Conservation (phyloP, 2,888 invertebrate genomes). For the Bruchidius siliquastri region DNA sequence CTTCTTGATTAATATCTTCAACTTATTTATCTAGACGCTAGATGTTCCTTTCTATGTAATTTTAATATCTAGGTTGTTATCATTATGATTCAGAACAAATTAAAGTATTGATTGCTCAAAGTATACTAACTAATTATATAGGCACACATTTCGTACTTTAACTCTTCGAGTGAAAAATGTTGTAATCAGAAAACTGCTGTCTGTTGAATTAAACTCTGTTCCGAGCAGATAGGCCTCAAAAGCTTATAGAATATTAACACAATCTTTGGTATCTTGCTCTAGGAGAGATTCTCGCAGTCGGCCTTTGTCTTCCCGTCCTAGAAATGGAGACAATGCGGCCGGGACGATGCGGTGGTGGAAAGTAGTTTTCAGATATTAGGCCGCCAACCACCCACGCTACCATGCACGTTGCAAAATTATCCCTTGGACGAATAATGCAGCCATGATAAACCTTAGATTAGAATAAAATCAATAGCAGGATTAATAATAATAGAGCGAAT, state of each 20-base stretch:
- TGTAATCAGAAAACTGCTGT: background rate
- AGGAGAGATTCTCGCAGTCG: background rate
- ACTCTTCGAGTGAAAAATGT: background rate
- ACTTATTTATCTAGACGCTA: too few species aligned
- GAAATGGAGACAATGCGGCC: background rate
- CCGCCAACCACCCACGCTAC: background rate
- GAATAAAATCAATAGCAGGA: too few species aligned
- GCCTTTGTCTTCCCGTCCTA: background rate
- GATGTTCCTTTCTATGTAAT: too few species aligned
- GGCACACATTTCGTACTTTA: too few species aligned
- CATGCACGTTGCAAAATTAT: background rate
- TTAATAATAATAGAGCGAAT: too few species aligned
- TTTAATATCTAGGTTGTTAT: too few species aligned
- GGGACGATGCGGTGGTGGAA: background rate
- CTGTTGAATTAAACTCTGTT: background rate
- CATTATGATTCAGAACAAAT: too few species aligned
- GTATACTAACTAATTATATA: too few species aligned
- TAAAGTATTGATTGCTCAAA: too few species aligned
- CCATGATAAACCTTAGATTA: too few species aligned
- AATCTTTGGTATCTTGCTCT: background rate
- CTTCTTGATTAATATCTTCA: too few species aligned
- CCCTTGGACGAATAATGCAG: too few species aligned
- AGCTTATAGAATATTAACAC: background rate
- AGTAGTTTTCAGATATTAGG: background rate
- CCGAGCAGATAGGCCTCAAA: background rate